Base-by-base conservation (phyloP, 1,140 invertebrate species). In the Hycleus cichorii region DNA sequence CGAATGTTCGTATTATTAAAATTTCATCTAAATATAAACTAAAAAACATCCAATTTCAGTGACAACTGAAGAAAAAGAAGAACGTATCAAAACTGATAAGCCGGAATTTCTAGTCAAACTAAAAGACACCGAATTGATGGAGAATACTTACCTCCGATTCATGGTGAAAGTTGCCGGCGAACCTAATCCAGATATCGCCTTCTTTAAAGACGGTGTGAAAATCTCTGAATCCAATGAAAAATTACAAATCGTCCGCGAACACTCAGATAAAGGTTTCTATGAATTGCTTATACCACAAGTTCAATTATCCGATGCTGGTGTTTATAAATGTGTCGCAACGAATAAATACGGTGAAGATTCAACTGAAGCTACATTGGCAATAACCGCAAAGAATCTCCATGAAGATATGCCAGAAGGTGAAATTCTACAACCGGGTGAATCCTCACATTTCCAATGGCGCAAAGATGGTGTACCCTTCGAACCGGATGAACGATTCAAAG, bases 401-500 rank as follows among this genome's bases (percentile, higher is more conserved):
- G 82, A 83, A 8, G 87, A 89, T 10, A 70, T 90, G 38, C 78
- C 77, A 0, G 82, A 85, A 49, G 80, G 79, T 24, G 81, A 84
- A 60, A 75, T 88, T 32, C 72, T 89, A 3, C 81, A 86, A 47
- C 83, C 86, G 32, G 89, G 90, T 8, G 85, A 88, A 70, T 88
- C 89, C 63, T 84, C 93, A 0, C 79, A 84, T 25, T 96, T 97
- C 73, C 80, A 82, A 47, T 98, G 95, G 95, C 88, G 91, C 59
- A 84, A 90, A 59, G 93, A 97, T 74, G 95, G 94, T 1, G 79
- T 86, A 58, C 82, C 87, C 7, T 93, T 96, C 68, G 89, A 94
- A 69, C 91, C 93, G 3, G 90, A 93, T 69, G 93, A 96, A 69
- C 83, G 93, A 52, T 96, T 96, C 72, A 95, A 97, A 75, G 92